These are phyloP conservation scores for Drosophila helvetica DNA, from an alignment of 2,888 invertebrate species.

Conservation along the genomic window DNA sequence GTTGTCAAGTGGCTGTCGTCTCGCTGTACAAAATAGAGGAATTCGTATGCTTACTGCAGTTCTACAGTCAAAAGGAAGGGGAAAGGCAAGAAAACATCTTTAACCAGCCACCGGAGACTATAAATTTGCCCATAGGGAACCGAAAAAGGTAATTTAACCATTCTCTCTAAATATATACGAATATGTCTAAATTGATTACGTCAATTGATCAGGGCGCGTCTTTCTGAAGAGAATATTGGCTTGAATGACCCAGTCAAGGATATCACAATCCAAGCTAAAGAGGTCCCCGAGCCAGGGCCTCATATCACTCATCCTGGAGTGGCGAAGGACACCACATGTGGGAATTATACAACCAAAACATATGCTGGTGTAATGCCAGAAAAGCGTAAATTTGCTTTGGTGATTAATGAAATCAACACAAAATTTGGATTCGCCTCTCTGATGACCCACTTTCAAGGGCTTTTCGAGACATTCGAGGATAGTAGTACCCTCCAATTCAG, in stretches of 20 bases:
- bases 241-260: no score
- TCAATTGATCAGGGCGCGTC: neutral
- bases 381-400: conserved; percentile 2
- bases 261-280: no score
- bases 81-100: conserved; percentile 40
- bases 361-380: conserved; percentile 6
- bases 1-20: conserved; percentile 1
- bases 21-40: conserved; percentile 31
- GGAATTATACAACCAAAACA: neutral
- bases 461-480: neutral
- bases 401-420: neutral
- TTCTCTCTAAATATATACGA: neutral
- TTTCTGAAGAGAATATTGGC: neutral
- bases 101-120: conserved; percentile 9
- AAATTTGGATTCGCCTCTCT: neutral
- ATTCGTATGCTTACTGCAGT: conserved; percentile 49
- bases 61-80: conserved; percentile 40
- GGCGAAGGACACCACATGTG: neutral
- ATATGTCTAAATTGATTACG: no score
- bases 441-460: neutral
- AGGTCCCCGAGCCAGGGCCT: neutral
- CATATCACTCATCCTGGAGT: neutral
- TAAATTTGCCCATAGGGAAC: conserved; percentile 45
- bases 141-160: neutral
- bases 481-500: neutral